Percentiles rank a stretch among this genome's conserved stretches.
phyloP scores from a whole-genome alignment of 2,797 vertebrate genomes.

The Takifugu rubripes region DNA sequence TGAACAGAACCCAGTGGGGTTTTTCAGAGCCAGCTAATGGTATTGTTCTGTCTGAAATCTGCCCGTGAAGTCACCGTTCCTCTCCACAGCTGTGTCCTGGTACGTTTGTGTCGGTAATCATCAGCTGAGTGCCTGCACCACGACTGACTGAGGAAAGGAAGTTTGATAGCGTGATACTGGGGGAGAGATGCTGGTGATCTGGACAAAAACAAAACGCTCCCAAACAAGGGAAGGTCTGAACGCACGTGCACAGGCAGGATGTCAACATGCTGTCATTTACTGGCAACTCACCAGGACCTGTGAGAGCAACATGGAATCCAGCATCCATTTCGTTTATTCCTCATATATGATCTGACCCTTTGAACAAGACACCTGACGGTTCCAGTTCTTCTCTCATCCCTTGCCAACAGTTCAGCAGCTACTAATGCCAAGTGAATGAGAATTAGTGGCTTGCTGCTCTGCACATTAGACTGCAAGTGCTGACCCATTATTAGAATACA shows the following conservation, averaged over 20 bases:
- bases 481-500: conserved; percentile 66
- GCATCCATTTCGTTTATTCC: neutral
- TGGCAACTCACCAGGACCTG: conserved; percentile 31
- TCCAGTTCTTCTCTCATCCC: neutral
- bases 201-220: conserved; percentile 53
- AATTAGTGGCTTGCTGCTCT: conserved; percentile 26
- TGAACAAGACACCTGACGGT: neutral
- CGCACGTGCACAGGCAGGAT: conserved; percentile 43
- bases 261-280: conserved; percentile 60
- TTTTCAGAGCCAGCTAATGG: neutral
- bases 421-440: conserved; percentile 33
- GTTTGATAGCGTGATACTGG: conserved; percentile 50
- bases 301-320: conserved; percentile 17
- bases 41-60: conserved; percentile 37
- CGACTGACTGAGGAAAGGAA: conserved; percentile 38
- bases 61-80: conserved; percentile 14
- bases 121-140: conserved; percentile 28
- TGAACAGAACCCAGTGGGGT: neutral
- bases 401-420: conserved; percentile 12
- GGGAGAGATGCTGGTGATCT: conserved; percentile 51
- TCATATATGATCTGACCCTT: conserved; percentile 10
- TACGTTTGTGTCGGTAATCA: conserved; percentile 39
- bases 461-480: conserved; percentile 38
- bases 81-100: conserved; percentile 52
- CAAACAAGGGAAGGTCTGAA: conserved; percentile 47